Base-by-base conservation (phyloP, 1,140 invertebrate species). In the Drosophila bocqueti region DNA sequence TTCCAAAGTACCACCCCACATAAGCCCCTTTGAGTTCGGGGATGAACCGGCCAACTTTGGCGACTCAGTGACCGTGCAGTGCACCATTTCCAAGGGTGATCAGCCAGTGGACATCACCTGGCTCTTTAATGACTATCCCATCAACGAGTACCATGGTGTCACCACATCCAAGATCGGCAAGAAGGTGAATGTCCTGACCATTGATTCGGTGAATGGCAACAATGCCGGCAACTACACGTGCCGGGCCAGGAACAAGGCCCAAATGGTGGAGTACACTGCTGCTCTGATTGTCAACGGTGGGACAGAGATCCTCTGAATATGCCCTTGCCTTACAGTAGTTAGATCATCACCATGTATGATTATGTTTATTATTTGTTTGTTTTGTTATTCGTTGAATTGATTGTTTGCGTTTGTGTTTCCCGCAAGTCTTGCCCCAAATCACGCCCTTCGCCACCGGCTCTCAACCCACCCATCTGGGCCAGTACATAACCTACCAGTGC, bases 211-310 rank as follows among this genome's bases (percentile, higher is more conserved):
- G 5, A 95, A 95, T 85, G 95, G 96, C 63, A 94, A 94, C 68
- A 95, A 96, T 93, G 95, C 95, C 76, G 96, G 96, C 45, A 96
- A 96, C 91, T 97, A 96, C 81, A 96, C 96, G 24, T 97, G 97
- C 86, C 94, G 94, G 24, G 97, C 96, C 18, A 95, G 94, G 77
- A 98, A 98, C 93, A 93, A 93, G 49, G 96, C 96, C 42, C 96
- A 96, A 50, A 94, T 94, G 21, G 94, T 94, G 34, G 95, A 95
- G 68, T 95, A 96, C 90, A 95, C 96, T 15, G 95, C 96, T 26
- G 92, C 94, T 54, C 93, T 97, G 80, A 94, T 95, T 83, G 96
- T 97, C 60, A 96, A 97, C 93, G 97, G 97, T 97, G 95, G 83
- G 91, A 75, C 79, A 16, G 15, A 68, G 52, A 83, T 85, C n/a